Conservation (phyloP, 2,113 vertebrate genomes). For the Delphinus delphis region DNA sequence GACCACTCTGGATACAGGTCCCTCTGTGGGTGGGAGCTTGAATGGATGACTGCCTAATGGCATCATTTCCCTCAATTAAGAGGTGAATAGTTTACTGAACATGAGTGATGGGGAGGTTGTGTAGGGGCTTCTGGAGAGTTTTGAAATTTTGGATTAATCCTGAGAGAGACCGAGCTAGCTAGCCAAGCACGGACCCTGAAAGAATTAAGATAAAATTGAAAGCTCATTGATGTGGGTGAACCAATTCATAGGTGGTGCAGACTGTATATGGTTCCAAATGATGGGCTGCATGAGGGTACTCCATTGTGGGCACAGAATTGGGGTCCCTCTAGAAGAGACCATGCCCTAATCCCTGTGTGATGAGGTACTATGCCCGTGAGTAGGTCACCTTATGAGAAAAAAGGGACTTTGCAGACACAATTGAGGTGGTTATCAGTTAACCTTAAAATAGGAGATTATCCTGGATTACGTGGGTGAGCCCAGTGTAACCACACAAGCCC, state of each 20-base stretch:
- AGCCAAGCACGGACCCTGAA: too few relatives aligned
- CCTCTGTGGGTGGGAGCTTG: neutral
- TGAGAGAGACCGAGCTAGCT: neutral
- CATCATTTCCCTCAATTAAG: neutral
- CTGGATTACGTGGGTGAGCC: neutral
- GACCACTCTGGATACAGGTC: fast-evolving
- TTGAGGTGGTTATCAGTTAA: neutral
- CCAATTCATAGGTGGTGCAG: fast-evolving
- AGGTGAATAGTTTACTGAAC: neutral
- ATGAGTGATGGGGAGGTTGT: neutral
- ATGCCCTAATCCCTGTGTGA: fast-evolving
- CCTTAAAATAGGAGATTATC: neutral
- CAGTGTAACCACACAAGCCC: neutral
- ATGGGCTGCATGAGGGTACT: fast-evolving
- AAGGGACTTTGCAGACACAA: neutral
- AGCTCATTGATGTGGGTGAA: fast-evolving
- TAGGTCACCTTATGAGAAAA: neutral
- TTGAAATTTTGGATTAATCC: too few relatives aligned
- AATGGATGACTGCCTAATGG: fast-evolving
- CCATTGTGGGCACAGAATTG: fast-evolving
- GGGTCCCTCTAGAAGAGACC: neutral
- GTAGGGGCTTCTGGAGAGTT: neutral
- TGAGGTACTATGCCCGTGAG: fast-evolving
- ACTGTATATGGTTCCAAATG: fast-evolving
- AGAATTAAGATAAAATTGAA: neutral